Conservation (phyloP, 2,797 vertebrate genomes). For the Oryzias dopingdopingensis region DNA sequence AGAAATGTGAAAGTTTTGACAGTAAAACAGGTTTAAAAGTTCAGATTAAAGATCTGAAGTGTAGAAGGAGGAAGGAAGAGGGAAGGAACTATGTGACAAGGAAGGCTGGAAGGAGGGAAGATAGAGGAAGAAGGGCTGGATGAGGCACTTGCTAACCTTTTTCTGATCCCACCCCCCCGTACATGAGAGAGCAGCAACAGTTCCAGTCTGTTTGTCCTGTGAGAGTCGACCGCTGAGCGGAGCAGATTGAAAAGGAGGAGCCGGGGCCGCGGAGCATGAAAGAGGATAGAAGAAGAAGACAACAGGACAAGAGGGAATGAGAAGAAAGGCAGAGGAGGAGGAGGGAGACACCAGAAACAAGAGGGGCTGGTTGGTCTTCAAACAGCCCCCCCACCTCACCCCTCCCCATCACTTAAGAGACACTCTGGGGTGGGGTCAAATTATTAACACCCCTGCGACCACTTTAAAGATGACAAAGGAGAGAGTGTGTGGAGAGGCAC, state of each 20-base stretch:
- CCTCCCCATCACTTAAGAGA: constrained; percentile 66
- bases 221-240: constrained; percentile 60
- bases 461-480: constrained; percentile 81
- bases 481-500: constrained; percentile 50
- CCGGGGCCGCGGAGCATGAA: constrained; percentile 72
- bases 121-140: neutral
- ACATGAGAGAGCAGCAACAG: constrained; percentile 67
- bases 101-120: neutral
- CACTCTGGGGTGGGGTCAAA: constrained; percentile 66
- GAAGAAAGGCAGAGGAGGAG: constrained; percentile 37
- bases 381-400: constrained; percentile 59
- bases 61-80: neutral
- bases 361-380: constrained; percentile 57
- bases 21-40: no score
- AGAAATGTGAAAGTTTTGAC: no score
- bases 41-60: neutral
- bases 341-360: constrained; percentile 42
- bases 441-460: constrained; percentile 80
- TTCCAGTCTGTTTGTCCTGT: constrained; percentile 75
- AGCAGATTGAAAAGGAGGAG: constrained; percentile 77
- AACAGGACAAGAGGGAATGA: constrained; percentile 48
- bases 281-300: constrained; percentile 64
- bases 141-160: constrained; percentile 3
- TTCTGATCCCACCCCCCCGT: constrained; percentile 7
- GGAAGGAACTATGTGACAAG: no score